Conservation (phyloP, 53 echinoderm and acorn worm genomes). For the Holothuria leucospilota region DNA sequence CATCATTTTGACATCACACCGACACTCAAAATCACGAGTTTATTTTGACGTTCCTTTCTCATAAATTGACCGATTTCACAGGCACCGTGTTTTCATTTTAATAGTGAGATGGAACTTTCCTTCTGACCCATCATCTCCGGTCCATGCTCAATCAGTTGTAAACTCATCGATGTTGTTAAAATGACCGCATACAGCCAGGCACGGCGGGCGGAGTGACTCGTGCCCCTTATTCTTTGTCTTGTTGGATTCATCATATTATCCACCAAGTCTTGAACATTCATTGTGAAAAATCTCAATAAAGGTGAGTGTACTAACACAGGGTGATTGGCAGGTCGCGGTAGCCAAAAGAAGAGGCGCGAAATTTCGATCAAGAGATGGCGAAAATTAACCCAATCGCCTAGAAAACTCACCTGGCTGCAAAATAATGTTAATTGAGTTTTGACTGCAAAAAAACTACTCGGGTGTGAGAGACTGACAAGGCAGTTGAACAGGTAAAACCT, state of each 20-base stretch:
- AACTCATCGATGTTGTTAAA: constrained; percentile 33
- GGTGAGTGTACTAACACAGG: constrained; percentile 47
- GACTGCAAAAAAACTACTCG: constrained; percentile 39
- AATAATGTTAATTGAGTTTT: constrained; percentile 61
- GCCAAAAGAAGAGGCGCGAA: constrained; percentile 54
- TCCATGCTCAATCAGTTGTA: constrained; percentile 1
- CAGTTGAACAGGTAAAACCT: constrained; percentile 36
- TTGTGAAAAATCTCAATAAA: constrained; percentile 26
- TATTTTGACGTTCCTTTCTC: constrained; percentile 4
- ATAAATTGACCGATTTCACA: constrained; percentile 32
- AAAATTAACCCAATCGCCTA: constrained; percentile 56
- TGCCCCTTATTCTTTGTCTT: constrained; percentile 22
- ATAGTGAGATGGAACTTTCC: too few species aligned
- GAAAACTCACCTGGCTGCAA: constrained; percentile 51
- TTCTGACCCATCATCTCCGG: neutral
- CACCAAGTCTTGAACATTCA: neutral
- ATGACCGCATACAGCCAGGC: constrained; percentile 21
- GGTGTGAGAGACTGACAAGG: constrained; percentile 47
- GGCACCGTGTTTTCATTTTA: constrained; percentile 30
- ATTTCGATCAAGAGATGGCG: constrained; percentile 57
- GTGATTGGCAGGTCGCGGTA: constrained; percentile 49
- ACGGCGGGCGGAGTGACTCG: constrained; percentile 15
- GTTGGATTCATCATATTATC: constrained; percentile 44
- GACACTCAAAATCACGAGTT: too few species aligned
- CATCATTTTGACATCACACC: too few species aligned